These are phyloP conservation scores for Bombus soroeensis DNA, from an alignment of 1,140 invertebrate species.

Conservation along the genomic window DNA sequence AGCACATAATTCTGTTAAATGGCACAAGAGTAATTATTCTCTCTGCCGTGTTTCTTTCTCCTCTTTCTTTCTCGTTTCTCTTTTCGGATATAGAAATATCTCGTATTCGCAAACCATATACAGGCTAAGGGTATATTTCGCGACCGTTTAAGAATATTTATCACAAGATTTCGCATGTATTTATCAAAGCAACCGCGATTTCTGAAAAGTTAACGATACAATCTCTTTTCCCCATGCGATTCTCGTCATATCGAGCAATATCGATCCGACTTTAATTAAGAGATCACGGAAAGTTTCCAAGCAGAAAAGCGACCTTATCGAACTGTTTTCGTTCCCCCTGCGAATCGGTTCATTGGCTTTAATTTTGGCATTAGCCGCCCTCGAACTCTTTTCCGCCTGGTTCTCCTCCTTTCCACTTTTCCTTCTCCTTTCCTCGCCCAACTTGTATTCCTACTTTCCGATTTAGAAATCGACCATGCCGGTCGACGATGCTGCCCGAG, in stretches of 20 bases:
- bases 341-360: too few relatives aligned
- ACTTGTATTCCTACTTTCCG: conserved; percentile 50
- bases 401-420: background rate
- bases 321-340: too few relatives aligned
- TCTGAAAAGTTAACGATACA: background rate
- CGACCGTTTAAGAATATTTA: too few relatives aligned
- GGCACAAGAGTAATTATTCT: background rate
- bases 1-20: background rate
- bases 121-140: too few relatives aligned
- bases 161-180: background rate
- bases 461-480: conserved; percentile 61
- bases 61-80: background rate
- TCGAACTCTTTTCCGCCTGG: conserved; percentile 40
- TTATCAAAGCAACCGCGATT: too few relatives aligned
- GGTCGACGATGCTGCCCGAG: conserved; percentile 35
- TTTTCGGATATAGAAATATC: background rate
- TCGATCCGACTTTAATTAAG: conserved; percentile 62
- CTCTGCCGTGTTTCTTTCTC: background rate
- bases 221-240: too few relatives aligned
- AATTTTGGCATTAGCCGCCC: too few relatives aligned
- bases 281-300: conserved; percentile 46
- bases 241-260: background rate
- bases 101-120: too few relatives aligned
- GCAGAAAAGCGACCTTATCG: conserved; percentile 49
- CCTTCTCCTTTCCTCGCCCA: background rate